Percentiles rank a stretch among this genome's conserved stretches.
Conservation (phyloP, 2,888 invertebrate species). For the Trissoscelio sp. region DNA sequence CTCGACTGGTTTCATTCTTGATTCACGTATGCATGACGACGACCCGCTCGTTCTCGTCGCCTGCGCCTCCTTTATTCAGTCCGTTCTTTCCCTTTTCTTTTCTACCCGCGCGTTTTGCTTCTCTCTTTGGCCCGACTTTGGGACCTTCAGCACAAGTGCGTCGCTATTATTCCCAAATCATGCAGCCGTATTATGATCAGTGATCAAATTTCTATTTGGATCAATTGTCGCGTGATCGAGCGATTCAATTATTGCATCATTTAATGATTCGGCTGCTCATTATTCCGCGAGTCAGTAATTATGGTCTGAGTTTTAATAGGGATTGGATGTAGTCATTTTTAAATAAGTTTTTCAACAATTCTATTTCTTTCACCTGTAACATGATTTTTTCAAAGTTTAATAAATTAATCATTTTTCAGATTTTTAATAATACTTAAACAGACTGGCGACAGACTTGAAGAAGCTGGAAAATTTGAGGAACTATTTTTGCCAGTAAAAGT, state of each 20-base stretch:
- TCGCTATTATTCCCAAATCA: conserved; percentile 61
- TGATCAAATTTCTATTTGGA: conserved; percentile 65
- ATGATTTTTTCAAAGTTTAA: too few relatives aligned
- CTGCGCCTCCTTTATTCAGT: conserved; percentile 59
- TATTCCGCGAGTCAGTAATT: conserved; percentile 13
- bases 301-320: too few relatives aligned
- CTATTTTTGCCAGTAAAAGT: too few relatives aligned
- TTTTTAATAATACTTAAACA: too few relatives aligned
- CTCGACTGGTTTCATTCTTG: conserved; percentile 79
- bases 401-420: too few relatives aligned
- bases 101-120: conserved; percentile 38
- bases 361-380: too few relatives aligned
- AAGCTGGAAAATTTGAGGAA: too few relatives aligned
- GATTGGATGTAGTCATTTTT: too few relatives aligned
- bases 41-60: conserved; percentile 68
- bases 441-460: too few relatives aligned
- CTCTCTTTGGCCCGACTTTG: conserved; percentile 31
- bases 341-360: too few relatives aligned
- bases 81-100: conserved; percentile 52
- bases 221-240: conserved; percentile 57
- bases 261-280: conserved; percentile 43
- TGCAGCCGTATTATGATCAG: conserved; percentile 56
- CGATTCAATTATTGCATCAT: conserved; percentile 55
- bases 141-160: conserved; percentile 48
- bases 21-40: conserved; percentile 75